Percentiles rank a stretch among this genome's conserved stretches.
Evolutionary conservation across 2,888 invertebrate genomes (phyloP).

Genomic region (Desoria tigrina): DNA sequence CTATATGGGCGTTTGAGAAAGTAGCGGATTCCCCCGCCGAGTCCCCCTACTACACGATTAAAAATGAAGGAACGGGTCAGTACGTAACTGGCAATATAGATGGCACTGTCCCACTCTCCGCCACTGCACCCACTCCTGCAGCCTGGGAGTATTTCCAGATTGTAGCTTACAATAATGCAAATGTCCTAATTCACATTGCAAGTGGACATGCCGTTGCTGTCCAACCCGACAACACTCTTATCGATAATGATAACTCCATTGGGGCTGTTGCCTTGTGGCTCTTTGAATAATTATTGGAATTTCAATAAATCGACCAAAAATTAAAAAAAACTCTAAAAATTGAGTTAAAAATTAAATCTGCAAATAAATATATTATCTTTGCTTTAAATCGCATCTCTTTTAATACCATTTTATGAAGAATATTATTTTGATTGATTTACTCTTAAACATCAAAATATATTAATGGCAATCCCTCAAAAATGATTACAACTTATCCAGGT

Average conservation of each 20-base stretch:
- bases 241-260: slow-evolving; percentile 38
- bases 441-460: too few species aligned
- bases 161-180: slow-evolving; percentile 31
- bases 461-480: too few species aligned
- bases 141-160: slow-evolving; percentile 47
- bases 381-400: too few species aligned
- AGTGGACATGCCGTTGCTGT: slow-evolving; percentile 36
- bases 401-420: too few species aligned
- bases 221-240: slow-evolving; percentile 40
- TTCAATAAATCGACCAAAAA: neutral
- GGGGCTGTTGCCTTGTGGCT: slow-evolving; percentile 28
- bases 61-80: slow-evolving; percentile 22
- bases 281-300: too few species aligned
- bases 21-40: slow-evolving; percentile 24
- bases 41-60: slow-evolving; percentile 28
- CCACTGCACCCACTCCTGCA: slow-evolving; percentile 27
- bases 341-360: too few species aligned
- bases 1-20: slow-evolving; percentile 28
- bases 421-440: too few species aligned
- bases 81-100: slow-evolving; percentile 38
- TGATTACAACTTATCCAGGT: too few species aligned
- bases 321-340: too few species aligned
- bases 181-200: slow-evolving; percentile 37
- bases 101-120: slow-evolving; percentile 37
- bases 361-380: too few species aligned